Evolutionary conservation across 2,888 invertebrate genomes (phyloP).

Genomic region (Epiblema foenella): DNA sequence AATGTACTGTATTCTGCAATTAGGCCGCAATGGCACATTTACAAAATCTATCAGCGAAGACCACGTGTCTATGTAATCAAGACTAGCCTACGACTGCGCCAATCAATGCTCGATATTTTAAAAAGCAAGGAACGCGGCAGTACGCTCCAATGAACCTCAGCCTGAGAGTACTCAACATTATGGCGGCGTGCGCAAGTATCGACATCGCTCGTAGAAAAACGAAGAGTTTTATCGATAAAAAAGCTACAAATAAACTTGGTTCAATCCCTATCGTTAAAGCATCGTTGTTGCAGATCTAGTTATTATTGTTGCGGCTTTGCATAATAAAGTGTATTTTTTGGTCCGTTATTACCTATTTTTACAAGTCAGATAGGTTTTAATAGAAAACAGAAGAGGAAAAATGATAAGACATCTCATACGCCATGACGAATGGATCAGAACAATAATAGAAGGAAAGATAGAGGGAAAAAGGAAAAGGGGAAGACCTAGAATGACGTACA

Average conservation of each 20-base stretch:
- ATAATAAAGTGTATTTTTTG: neutral
- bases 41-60: too few relatives aligned
- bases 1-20: too few relatives aligned
- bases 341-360: neutral
- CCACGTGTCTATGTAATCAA: neutral
- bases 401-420: too few relatives aligned
- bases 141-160: slow-evolving; percentile 20
- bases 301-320: neutral
- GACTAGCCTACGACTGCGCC: neutral
- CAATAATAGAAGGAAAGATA: too few relatives aligned
- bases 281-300: neutral
- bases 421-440: too few relatives aligned
- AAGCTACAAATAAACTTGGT: neutral
- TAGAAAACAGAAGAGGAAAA: too few relatives aligned
- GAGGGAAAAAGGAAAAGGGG: too few relatives aligned
- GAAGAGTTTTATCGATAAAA: slow-evolving; percentile 19
- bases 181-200: slow-evolving; percentile 15
- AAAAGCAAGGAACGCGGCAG: slow-evolving; percentile 5
- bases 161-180: slow-evolving; percentile 25
- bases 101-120: slow-evolving; percentile 20
- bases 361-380: too few relatives aligned
- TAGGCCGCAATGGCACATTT: too few relatives aligned
- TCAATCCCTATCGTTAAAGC: slow-evolving; percentile 8
- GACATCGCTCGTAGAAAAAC: slow-evolving; percentile 14
- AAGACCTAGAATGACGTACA: too few relatives aligned